Evolutionary conservation across 2,113 vertebrate species (phyloP), one percentile per base, ranked within the genome.

Genomic region (Cathartes aura): DNA sequence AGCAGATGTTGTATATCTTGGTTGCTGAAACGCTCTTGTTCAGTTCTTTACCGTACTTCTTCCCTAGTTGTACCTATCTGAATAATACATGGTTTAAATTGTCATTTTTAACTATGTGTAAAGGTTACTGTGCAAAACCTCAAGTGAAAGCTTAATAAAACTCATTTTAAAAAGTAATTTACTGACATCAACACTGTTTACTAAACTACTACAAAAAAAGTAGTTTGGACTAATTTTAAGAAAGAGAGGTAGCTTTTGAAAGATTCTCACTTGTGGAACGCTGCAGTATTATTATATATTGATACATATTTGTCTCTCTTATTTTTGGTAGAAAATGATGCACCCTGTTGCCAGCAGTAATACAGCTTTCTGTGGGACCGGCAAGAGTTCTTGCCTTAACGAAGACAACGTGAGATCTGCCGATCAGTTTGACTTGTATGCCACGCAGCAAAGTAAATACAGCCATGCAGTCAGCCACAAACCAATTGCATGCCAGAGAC

Each of bases 381-480:
- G 99, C 98, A 99, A 99, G 97, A 99, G 99, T 67, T 99, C 99
- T 27, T 99, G 99, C 96, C 98, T 99, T 26, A 99, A 96, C 6
- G 99, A 99, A 93, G 99, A 99, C 80, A 98, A 96, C 53, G 98
- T 99, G 98, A 99, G 99, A 98, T 97, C 99, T 3, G 93, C 98
- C 2, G 97, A 99, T 66, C 99, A 99, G 98, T 99, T 99, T 97
- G 99, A 99, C 95, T 98, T 99, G 87, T 99, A 99, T 52, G 98
- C 99, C 90, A 97, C 99, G 2, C 99, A 99, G 98, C 97, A 99
- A 91, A 99, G 97, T 95, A 99, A 99, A 97, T 99, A 96, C 97
- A 97, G 85, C 90, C 98, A 97, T 98, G 95, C 98, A 42, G 99
- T 99, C 82, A 98, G 98, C 97, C 99, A 99, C 98, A 99, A 99